Evolutionary conservation across 2,888 invertebrate species (phyloP).

Genomic region (Patella ulyssiponensis): DNA sequence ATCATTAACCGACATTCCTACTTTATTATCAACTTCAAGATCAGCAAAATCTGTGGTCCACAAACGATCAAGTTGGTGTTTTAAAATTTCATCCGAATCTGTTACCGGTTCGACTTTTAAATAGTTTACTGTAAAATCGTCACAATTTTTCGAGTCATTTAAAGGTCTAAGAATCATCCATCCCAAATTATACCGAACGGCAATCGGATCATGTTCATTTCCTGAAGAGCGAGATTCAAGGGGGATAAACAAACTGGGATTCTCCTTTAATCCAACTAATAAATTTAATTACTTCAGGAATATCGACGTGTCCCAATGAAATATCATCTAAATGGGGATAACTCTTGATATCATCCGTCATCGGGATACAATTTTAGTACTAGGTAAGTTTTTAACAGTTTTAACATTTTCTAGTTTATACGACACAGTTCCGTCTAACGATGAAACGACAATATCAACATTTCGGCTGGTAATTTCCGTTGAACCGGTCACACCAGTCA

Average conservation of each 20-base stretch:
- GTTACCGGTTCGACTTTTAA: not conserved
- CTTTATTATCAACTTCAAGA: not conserved
- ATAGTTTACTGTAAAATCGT: not conserved
- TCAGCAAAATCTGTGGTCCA: not conserved
- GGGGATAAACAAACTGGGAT: not conserved
- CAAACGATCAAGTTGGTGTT: not conserved
- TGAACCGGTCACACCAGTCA: not conserved
- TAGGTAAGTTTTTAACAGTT: slow-evolving; percentile 3
- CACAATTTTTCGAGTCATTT: not conserved
- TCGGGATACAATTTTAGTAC: not conserved
- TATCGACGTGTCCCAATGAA: not conserved
- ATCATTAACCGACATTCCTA: not conserved
- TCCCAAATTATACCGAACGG: not conserved
- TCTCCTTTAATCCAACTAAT: not conserved
- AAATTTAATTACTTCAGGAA: not conserved
- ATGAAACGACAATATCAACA: not conserved
- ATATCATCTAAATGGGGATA: not conserved
- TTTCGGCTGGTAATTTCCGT: not conserved
- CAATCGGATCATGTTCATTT: not conserved
- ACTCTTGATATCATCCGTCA: not conserved
- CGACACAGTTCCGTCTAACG: not conserved
- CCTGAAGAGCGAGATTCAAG: not conserved
- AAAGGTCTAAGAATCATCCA: not conserved
- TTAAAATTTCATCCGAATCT: not conserved
- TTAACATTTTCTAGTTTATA: not conserved